phyloP scores from a whole-genome alignment of 2,888 invertebrate genomes.

The Caprella mutica region DNA sequence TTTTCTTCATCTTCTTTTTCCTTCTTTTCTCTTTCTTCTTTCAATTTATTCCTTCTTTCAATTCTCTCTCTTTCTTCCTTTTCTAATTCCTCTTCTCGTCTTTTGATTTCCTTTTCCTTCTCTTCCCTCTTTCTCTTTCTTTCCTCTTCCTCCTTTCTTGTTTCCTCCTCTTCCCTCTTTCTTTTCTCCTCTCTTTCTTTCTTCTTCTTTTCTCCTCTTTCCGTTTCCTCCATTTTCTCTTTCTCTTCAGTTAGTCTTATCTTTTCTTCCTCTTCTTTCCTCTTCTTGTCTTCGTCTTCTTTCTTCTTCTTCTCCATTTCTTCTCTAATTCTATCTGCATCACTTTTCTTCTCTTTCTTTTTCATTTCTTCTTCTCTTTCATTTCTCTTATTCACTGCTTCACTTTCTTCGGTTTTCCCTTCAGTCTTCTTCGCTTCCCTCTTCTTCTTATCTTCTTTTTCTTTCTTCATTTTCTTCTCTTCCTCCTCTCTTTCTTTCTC shows the following conservation, averaged over 20 bases:
- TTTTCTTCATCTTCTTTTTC: not conserved
- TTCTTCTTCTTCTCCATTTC: not conserved
- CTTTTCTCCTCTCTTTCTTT: not conserved
- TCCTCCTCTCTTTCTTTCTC: not conserved
- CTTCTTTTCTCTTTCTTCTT: not conserved
- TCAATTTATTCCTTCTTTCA: not conserved
- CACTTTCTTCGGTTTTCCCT: slow-evolving; percentile 2
- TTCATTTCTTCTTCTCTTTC: not conserved
- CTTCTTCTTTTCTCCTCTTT: not conserved
- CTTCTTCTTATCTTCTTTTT: slow-evolving; percentile 1
- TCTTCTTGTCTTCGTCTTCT: not conserved
- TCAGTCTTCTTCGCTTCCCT: slow-evolving; percentile 9
- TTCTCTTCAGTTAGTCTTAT: not conserved
- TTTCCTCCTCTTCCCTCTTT: not conserved
- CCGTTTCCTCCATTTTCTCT: slow-evolving; percentile 10
- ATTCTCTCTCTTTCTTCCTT: not conserved
- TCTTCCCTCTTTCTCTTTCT: not conserved
- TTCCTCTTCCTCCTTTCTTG: slow-evolving; percentile 10
- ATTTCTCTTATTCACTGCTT: not conserved
- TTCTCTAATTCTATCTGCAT: not conserved
- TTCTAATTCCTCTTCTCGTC: not conserved
- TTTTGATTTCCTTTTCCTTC: not conserved
- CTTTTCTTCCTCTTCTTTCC: not conserved
- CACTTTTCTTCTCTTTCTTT: not conserved
- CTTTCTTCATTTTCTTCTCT: not conserved